phyloP scores from a whole-genome alignment of 2,113 vertebrate species.

The Psittacula cyanocephala region DNA sequence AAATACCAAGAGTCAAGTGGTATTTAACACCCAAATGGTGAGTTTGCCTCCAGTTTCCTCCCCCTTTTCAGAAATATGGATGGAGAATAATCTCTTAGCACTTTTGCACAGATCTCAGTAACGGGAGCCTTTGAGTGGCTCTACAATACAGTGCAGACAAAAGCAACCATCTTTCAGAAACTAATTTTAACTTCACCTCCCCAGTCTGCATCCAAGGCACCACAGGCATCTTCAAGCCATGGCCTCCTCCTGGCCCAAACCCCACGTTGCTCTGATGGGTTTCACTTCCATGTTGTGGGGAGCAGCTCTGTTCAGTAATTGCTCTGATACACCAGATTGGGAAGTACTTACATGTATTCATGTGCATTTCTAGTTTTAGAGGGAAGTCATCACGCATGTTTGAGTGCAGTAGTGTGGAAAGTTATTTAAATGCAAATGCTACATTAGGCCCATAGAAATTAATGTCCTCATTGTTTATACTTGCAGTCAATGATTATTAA shows the following conservation, averaged over 20 bases:
- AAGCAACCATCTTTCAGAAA: background rate
- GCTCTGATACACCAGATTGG: accelerated
- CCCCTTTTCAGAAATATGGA: background rate
- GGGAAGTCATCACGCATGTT: background rate
- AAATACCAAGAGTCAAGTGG: background rate
- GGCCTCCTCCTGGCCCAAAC: background rate
- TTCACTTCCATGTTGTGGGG: accelerated
- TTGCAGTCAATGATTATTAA: background rate
- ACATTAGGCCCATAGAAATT: background rate
- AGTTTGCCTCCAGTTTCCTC: background rate
- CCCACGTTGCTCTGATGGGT: accelerated
- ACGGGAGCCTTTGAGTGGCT: too few species aligned
- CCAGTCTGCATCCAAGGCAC: background rate
- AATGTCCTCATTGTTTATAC: background rate
- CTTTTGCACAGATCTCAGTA: background rate
- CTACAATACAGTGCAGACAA: background rate
- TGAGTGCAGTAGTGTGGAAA: background rate
- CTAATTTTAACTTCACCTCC: background rate
- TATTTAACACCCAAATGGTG: background rate
- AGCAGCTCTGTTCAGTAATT: background rate
- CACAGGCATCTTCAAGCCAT: background rate
- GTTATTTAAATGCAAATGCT: background rate
- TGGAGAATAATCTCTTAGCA: background rate
- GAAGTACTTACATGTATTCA: accelerated
- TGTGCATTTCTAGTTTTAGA: background rate